Conservation (phyloP, 2,888 invertebrate species). For the Netelia inedita region DNA sequence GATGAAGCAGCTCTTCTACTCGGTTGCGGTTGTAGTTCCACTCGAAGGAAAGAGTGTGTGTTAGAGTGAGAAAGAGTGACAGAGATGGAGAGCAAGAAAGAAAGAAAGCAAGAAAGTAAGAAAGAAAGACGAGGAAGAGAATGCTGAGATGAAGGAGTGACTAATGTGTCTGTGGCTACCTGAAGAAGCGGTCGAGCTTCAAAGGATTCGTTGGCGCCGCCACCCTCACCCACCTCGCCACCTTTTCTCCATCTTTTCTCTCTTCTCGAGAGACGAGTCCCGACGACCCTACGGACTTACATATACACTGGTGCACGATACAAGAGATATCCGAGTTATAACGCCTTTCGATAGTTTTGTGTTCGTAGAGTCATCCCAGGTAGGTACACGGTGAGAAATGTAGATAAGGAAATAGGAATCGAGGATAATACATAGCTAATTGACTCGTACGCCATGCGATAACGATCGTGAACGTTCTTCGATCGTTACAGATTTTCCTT, state of each 20-base stretch:
- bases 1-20: conserved; percentile 59
- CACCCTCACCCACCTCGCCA: conserved; percentile 77
- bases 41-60: conserved; percentile 23
- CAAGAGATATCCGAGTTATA: conserved; percentile 31
- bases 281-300: conserved; percentile 7
- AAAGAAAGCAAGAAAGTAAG: conserved; percentile 63
- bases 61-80: conserved; percentile 7
- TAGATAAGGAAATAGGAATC: conserved; percentile 5
- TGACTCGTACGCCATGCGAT: conserved; percentile 59
- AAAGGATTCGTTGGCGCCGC: conserved; percentile 85
- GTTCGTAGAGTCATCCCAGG: conserved; percentile 38
- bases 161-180: conserved; percentile 85
- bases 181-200: conserved; percentile 83
- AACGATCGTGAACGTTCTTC: conserved; percentile 30
- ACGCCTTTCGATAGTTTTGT: conserved; percentile 9
- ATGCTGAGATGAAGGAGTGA: conserved; percentile 81
- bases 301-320: background rate
- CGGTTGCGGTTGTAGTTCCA: conserved; percentile 28
- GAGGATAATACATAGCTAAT: conserved; percentile 62
- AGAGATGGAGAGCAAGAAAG: conserved; percentile 59
- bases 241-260: conserved; percentile 73
- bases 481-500: background rate
- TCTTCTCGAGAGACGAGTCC: conserved; percentile 46
- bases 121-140: conserved; percentile 61
- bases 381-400: conserved; percentile 11